phyloP scores from a whole-genome alignment of 2,113 vertebrate genomes.

The Sphaerodactylus townsendi region DNA sequence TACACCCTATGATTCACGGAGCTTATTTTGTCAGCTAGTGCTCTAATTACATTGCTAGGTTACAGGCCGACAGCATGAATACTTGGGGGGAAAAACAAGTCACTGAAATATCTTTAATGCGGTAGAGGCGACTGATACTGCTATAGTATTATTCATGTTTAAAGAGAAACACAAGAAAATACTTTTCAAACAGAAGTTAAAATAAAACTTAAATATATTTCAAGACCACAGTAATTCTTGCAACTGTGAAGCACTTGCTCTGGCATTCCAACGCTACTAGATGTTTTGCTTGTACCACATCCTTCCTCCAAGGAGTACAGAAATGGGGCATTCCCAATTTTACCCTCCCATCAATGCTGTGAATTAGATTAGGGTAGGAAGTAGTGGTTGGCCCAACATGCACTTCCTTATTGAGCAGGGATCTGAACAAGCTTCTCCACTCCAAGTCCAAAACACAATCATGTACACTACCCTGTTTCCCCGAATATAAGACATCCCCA shows the following conservation, averaged over 20 bases:
- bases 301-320: background rate
- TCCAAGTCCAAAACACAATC: background rate
- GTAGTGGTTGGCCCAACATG: background rate
- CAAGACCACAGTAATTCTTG: background rate
- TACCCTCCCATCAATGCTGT: background rate
- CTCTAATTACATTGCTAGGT: constrained; percentile 65
- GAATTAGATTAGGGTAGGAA: background rate
- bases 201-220: background rate
- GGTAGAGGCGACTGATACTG: constrained; percentile 9
- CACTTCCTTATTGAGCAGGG: background rate
- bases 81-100: constrained; percentile 42
- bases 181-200: background rate
- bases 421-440: background rate
- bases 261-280: background rate
- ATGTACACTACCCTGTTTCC: background rate
- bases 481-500: too few species aligned
- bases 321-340: background rate
- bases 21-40: constrained; percentile 54
- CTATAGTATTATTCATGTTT: background rate
- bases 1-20: constrained; percentile 57
- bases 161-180: background rate
- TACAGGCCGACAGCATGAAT: constrained; percentile 40
- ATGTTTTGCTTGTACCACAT: background rate
- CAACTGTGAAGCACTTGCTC: background rate
- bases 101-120: constrained; percentile 44